A percentile compares a stretch with the other conserved stretches of the same genome.
These are phyloP conservation scores for Netelia fuscicornis DNA, from an alignment of 2,888 invertebrate species.

Conservation along the genomic window DNA sequence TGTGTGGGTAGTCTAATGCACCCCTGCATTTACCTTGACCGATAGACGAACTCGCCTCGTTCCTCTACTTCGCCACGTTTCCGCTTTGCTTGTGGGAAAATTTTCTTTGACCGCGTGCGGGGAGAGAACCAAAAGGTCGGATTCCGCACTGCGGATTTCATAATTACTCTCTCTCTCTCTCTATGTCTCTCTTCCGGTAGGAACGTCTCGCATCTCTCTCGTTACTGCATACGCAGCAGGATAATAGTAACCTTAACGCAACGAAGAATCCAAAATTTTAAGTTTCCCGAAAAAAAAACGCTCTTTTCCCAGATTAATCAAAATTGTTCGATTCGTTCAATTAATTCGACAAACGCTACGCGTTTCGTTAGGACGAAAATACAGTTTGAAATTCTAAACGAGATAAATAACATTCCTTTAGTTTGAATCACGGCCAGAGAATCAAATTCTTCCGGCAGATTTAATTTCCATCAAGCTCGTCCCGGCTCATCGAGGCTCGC, in stretches of 20 bases:
- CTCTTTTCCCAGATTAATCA: background rate
- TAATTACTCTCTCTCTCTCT: slow-evolving; percentile 57
- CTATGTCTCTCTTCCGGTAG: background rate
- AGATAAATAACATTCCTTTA: too few species aligned
- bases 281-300: background rate
- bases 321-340: too few species aligned
- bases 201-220: background rate
- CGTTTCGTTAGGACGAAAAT: background rate
- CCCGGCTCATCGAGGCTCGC: slow-evolving; percentile 23
- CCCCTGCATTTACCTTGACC: slow-evolving; percentile 82
- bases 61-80: slow-evolving; percentile 42
- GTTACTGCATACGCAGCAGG: background rate
- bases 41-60: slow-evolving; percentile 78
- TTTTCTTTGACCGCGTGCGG: slow-evolving; percentile 69
- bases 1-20: slow-evolving; percentile 78
- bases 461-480: slow-evolving; percentile 37
- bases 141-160: slow-evolving; percentile 68
- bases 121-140: slow-evolving; percentile 26
- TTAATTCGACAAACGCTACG: background rate
- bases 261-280: background rate
- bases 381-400: background rate
- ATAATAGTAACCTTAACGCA: background rate
- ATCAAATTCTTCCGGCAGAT: slow-evolving; percentile 5
- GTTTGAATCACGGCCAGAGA: background rate
- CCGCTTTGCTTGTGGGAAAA: slow-evolving; percentile 69